Percentiles rank a stretch among this genome's conserved stretches.
Conservation (phyloP, 2,113 vertebrate species). For the Sphaerodactylus townsendi region DNA sequence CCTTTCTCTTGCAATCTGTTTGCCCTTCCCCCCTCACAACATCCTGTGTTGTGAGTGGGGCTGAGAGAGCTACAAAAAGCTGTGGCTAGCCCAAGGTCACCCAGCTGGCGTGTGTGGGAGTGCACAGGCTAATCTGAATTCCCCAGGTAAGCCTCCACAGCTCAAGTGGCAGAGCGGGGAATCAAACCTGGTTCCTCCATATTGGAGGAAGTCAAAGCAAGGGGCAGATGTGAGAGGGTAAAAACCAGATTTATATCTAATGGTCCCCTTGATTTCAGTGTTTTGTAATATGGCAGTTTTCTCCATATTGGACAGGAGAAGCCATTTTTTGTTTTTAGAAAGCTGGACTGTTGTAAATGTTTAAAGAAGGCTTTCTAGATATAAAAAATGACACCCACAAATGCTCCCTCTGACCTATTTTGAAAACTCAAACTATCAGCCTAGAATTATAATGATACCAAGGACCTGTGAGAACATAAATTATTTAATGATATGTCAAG, state of each 20-base stretch:
- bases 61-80: too few species aligned
- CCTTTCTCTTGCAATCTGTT: too few species aligned
- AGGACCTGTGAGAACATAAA: slow-evolving; percentile 37
- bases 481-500: slow-evolving; percentile 64
- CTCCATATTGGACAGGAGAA: neutral
- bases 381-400: neutral
- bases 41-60: too few species aligned
- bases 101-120: too few species aligned
- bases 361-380: neutral
- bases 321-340: neutral
- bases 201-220: neutral
- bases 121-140: too few species aligned
- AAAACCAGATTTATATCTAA: neutral
- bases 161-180: too few species aligned
- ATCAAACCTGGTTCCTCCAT: too few species aligned
- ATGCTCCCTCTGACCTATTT: slow-evolving; percentile 35
- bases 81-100: too few species aligned
- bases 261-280: accelerated
- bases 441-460: slow-evolving; percentile 45
- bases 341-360: neutral
- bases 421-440: slow-evolving; percentile 38
- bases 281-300: neutral
- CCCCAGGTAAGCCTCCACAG: too few species aligned
- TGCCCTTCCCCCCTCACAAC: too few species aligned
- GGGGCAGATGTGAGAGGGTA: neutral